Conservation (phyloP, 2,113 vertebrate genomes). For the Halcyon malimbica region DNA sequence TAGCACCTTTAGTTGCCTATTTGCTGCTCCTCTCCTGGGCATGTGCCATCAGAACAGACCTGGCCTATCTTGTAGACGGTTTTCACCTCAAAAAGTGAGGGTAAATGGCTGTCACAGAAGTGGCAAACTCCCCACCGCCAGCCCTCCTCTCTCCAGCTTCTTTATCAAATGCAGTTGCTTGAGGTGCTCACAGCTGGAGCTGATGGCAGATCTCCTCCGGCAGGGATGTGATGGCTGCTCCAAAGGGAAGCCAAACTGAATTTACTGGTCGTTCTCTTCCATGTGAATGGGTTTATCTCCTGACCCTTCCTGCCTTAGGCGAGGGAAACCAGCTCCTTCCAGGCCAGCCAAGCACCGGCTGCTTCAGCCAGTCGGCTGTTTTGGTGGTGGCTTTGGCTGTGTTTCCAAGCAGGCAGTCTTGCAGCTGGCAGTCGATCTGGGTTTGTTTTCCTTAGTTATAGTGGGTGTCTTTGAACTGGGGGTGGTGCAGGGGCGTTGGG, state of each 20-base stretch:
- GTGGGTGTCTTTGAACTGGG: fast-evolving
- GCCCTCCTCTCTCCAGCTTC: background rate
- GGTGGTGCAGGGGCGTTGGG: fast-evolving
- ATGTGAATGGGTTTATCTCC: fast-evolving
- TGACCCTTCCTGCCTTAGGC: background rate
- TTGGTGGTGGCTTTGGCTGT: background rate
- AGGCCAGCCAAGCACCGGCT: background rate
- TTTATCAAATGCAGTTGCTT: background rate
- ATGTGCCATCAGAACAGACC: background rate
- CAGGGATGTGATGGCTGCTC: background rate
- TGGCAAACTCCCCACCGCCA: fast-evolving
- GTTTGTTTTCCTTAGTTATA: fast-evolving
- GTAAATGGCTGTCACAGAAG: background rate
- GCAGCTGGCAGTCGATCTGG: fast-evolving
- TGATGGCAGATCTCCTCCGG: background rate
- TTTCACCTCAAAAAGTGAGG: background rate
- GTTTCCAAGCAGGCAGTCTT: fast-evolving
- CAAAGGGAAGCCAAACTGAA: fast-evolving
- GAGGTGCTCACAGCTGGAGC: fast-evolving
- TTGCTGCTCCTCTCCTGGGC: background rate
- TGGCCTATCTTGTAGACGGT: background rate
- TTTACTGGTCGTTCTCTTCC: background rate
- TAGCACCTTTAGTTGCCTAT: background rate
- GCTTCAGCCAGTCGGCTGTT: fast-evolving
- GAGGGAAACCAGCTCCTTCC: background rate